These are phyloP conservation scores for Acanthococcus lagerstroemiae DNA, from an alignment of 2,888 invertebrate genomes.

Conservation along the genomic window DNA sequence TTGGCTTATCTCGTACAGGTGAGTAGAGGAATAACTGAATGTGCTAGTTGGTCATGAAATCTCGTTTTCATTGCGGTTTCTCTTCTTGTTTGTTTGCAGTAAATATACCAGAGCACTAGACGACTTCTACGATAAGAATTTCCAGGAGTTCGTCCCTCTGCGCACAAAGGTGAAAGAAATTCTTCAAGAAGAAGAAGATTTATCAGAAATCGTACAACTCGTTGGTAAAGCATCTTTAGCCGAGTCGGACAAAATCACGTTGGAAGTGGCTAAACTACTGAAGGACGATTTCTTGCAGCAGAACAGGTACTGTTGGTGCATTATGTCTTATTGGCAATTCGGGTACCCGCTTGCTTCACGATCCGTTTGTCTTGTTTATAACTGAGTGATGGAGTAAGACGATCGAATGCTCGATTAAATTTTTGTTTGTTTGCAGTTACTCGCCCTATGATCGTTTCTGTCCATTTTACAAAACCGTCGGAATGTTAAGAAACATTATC, in stretches of 20 bases:
- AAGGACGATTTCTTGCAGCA: slow-evolving; percentile 99
- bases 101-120: slow-evolving; percentile 98
- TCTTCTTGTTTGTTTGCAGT: slow-evolving; percentile 46
- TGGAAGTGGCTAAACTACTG: slow-evolving; percentile 94
- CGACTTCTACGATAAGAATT: slow-evolving; percentile 98
- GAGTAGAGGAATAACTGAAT: slow-evolving; percentile 2
- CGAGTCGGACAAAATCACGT: slow-evolving; percentile 97
- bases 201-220: slow-evolving; percentile 98
- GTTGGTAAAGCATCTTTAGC: slow-evolving; percentile 98
- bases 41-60: not conserved
- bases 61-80: not conserved
- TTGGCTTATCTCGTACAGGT: slow-evolving; percentile 95
- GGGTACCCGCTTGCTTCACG: too few relatives aligned
- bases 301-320: slow-evolving; percentile 61
- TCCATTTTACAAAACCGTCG: slow-evolving; percentile 99
- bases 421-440: slow-evolving; percentile 48
- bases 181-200: slow-evolving; percentile 95
- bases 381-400: not conserved
- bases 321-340: not conserved
- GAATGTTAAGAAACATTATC: slow-evolving; percentile 97
- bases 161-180: slow-evolving; percentile 94
- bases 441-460: slow-evolving; percentile 94
- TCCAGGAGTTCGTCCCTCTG: slow-evolving; percentile 90
- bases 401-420: not conserved
- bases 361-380: not conserved